These are phyloP conservation scores for Callithrix jacchus DNA, from an alignment of 2,113 vertebrate species.

Conservation along the genomic window DNA sequence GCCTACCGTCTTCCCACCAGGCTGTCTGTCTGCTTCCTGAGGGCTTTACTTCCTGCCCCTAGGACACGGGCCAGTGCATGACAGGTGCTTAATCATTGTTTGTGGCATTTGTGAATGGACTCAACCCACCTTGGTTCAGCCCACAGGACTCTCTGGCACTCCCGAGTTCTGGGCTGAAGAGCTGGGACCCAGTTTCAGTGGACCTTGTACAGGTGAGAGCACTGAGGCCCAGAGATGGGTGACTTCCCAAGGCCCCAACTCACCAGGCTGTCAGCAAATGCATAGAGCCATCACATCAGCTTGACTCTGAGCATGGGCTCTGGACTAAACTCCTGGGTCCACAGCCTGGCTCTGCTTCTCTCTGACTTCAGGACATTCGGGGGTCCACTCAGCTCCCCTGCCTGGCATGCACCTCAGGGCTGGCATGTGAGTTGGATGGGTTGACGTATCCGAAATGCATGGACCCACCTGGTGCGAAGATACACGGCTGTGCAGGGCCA, in stretches of 20 bases:
- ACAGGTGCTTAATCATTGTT: background rate
- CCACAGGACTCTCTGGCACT: background rate
- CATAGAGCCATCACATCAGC: background rate
- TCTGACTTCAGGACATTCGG: background rate
- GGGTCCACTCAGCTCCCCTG: background rate
- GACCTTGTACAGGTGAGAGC: background rate
- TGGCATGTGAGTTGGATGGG: fast-evolving
- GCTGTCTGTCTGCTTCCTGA: background rate
- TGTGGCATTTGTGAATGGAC: background rate
- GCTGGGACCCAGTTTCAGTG: background rate
- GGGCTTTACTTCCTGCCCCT: background rate
- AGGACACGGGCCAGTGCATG: background rate
- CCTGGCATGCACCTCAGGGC: background rate
- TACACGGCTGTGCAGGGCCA: background rate
- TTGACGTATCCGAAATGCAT: background rate
- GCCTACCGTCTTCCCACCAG: background rate
- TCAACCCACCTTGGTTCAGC: background rate
- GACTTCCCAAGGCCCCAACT: background rate
- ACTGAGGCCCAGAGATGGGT: background rate
- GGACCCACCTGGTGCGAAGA: background rate
- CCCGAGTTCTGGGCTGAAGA: background rate
- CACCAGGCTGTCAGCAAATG: background rate
- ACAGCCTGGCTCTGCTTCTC: background rate
- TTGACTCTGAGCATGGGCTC: no score
- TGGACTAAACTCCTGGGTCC: no score